Evolutionary conservation across 2,797 vertebrate genomes (phyloP).

Genomic region (Tiaroga cobitis): DNA sequence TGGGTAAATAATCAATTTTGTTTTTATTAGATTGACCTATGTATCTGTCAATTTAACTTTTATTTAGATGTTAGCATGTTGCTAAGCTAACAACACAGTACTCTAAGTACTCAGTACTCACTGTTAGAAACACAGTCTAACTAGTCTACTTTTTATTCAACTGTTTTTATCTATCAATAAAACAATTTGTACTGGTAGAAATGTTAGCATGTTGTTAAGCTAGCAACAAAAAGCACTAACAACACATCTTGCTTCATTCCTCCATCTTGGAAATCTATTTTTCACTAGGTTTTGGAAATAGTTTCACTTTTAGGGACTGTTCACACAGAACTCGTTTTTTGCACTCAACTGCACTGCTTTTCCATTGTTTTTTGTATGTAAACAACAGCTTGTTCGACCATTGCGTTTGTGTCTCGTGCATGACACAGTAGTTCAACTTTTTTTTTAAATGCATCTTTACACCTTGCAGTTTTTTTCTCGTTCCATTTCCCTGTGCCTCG

Average conservation of each 20-base stretch:
- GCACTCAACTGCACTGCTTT: neutral
- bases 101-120: too few species aligned
- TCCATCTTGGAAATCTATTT: neutral
- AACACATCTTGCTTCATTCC: neutral
- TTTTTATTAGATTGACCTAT: neutral
- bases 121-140: neutral
- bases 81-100: neutral
- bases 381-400: neutral
- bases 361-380: neutral
- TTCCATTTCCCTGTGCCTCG: neutral
- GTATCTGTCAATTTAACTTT: neutral
- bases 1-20: neutral
- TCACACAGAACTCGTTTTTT: neutral
- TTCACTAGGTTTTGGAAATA: neutral
- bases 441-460: too few species aligned
- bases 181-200: too few species aligned
- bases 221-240: neutral
- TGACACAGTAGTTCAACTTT: too few species aligned
- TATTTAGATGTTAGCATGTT: neutral
- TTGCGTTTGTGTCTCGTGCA: neutral
- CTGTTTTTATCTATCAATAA: neutral
- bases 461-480: neutral
- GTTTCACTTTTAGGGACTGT: neutral
- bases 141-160: neutral
- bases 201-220: neutral